Conservation (phyloP, 2,888 invertebrate species). For the Aelia acuminata region DNA sequence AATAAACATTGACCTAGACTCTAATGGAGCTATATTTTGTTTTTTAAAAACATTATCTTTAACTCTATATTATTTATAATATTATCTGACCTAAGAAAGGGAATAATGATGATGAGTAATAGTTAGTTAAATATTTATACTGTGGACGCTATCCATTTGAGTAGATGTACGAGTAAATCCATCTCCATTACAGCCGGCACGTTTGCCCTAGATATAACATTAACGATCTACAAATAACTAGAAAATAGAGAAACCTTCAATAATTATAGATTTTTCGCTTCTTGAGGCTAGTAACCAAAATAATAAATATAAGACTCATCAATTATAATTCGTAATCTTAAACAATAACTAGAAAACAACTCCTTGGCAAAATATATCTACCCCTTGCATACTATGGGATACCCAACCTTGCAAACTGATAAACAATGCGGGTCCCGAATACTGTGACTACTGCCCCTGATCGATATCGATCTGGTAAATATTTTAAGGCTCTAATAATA, state of each 20-base stretch:
- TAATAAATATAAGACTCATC: too few species aligned
- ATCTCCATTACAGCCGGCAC: not conserved
- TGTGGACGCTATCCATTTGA: not conserved
- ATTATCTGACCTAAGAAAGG: not conserved
- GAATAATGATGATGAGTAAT: not conserved
- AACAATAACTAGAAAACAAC: not conserved
- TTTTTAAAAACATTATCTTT: too few species aligned
- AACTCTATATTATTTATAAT: not conserved
- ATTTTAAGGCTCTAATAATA: not conserved
- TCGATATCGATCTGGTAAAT: slow-evolving; percentile 9
- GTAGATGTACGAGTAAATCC: not conserved
- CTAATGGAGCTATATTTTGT: too few species aligned
- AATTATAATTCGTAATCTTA: too few species aligned
- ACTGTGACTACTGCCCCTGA: not conserved
- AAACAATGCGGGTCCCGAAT: not conserved
- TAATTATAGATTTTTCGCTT: not conserved
- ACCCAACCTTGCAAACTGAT: not conserved
- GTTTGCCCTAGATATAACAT: not conserved
- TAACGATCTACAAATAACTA: not conserved
- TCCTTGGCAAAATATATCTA: not conserved
- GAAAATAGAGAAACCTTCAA: not conserved
- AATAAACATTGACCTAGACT: too few species aligned
- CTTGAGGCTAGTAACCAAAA: not conserved
- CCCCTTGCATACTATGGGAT: not conserved
- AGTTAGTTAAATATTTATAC: not conserved